Evolutionary conservation across 2,888 invertebrate species (phyloP), one percentile per base, ranked within the genome.

Genomic region (Melanargia galathea): DNA sequence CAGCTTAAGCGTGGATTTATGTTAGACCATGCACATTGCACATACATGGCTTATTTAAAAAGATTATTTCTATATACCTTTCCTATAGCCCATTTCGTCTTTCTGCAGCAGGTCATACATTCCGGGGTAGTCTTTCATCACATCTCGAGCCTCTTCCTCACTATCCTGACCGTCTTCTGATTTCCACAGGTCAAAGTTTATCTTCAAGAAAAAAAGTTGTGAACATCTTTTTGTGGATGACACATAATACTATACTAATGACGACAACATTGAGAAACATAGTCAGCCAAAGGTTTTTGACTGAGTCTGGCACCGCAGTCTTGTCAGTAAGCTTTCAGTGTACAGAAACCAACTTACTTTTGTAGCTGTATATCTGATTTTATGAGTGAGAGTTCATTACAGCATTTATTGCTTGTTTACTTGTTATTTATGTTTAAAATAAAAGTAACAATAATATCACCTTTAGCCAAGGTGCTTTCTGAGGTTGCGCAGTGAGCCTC

Each of bases 161-260:
- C 93, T 94, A 62, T 94, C 93, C 13, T 92, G 92, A 45, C 93
- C 94, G 70, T 96, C 96, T 75, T 96, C 96, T 3, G 95, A 94
- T 75, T 95, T 94, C 96, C 98, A 97, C 62, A 96, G 93, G 83
- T 98, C 97, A 89, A 98, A 98, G 89, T 98, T 98, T 71, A 98
- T 94, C 93, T 93, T 45, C 26, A 35, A 18, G 11, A 46, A 18
- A 55, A 38, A n/a, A 24, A 33, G 1, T 30, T 8, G 8, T 30
- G 2, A 1, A 30, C 7, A n/a, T n/a, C 7, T n/a, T 4, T 16
- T 43, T 8, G 30, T 4, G 30, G 7, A 2, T 16, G n/a, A 13
- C 43, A 1, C 5, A 13, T 5, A 43, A n/a, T n/a, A n/a, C n/a
- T n/a, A n/a, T n/a, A n/a, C n/a, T n/a, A n/a, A n/a, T n/a, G n/a